A percentile compares a stretch with the other conserved stretches of the same genome.
phyloP scores from a whole-genome alignment of 2,797 vertebrate species.

The Masticophis lateralis region DNA sequence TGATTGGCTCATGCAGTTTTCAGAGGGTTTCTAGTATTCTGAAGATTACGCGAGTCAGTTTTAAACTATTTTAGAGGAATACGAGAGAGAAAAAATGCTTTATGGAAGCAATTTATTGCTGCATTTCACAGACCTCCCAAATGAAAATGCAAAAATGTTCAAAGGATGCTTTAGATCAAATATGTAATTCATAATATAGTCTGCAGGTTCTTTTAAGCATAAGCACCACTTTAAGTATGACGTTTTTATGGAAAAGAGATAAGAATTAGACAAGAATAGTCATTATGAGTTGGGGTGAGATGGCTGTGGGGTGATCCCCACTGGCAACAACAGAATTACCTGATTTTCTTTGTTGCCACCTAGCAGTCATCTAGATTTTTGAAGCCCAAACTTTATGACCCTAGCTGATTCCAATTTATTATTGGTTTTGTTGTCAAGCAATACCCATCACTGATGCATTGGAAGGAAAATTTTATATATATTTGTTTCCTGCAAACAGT shows the following conservation, averaged over 20 bases:
- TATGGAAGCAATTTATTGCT: not conserved
- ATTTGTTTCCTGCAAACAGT: not conserved
- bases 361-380: not conserved
- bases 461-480: not conserved
- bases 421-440: not conserved
- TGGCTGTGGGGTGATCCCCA: not conserved
- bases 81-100: not conserved
- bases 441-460: not conserved
- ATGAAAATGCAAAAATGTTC: conserved; percentile 14
- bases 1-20: not conserved
- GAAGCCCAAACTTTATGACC: not conserved
- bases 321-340: not conserved
- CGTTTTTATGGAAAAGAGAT: not conserved
- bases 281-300: not conserved
- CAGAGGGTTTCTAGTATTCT: not conserved
- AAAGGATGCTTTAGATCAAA: not conserved
- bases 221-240: not conserved
- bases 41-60: not conserved
- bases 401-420: not conserved
- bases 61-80: not conserved
- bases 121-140: conserved; percentile 37
- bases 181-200: not conserved
- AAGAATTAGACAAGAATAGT: not conserved
- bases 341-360: not conserved
- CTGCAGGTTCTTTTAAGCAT: not conserved